phyloP scores from a whole-genome alignment of 2,113 vertebrate genomes.

The Lasiurus cinereus region DNA sequence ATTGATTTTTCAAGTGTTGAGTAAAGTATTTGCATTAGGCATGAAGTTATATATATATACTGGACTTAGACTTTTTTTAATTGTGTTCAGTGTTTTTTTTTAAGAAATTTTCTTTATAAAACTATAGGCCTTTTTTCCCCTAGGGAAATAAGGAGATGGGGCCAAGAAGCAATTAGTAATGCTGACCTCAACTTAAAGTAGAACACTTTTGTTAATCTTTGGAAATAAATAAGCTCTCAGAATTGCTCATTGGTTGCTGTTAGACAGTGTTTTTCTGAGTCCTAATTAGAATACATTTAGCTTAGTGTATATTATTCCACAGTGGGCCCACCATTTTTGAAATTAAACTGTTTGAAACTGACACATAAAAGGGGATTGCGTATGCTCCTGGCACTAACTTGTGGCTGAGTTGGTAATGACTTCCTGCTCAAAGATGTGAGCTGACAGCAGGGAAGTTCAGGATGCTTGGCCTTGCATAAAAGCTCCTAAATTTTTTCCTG shows the following conservation, averaged over 20 bases:
- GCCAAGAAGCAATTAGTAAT: constrained; percentile 29
- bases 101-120: constrained; percentile 42
- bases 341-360: constrained; percentile 36
- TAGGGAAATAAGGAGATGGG: not conserved
- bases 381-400: not conserved
- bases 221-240: not conserved
- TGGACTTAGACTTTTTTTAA: not conserved
- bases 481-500: not conserved
- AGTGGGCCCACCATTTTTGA: constrained; percentile 3
- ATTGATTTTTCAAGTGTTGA: constrained; percentile 50
- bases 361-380: constrained; percentile 2
- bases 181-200: constrained; percentile 45
- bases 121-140: not conserved
- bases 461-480: constrained; percentile 23
- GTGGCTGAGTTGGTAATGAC: not conserved
- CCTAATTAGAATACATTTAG: constrained; percentile 12
- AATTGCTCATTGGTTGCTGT: constrained; percentile 24
- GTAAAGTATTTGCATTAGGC: constrained; percentile 8
- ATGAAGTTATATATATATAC: not conserved
- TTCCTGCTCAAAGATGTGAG: constrained; percentile 4
- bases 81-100: constrained; percentile 31
- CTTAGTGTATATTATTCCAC: not conserved
- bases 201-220: constrained; percentile 46
- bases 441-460: not conserved
- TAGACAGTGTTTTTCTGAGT: constrained; percentile 43